These are phyloP conservation scores for Myioborus melanocephalus DNA, from an alignment of 2,797 vertebrate genomes.

Conservation along the genomic window DNA sequence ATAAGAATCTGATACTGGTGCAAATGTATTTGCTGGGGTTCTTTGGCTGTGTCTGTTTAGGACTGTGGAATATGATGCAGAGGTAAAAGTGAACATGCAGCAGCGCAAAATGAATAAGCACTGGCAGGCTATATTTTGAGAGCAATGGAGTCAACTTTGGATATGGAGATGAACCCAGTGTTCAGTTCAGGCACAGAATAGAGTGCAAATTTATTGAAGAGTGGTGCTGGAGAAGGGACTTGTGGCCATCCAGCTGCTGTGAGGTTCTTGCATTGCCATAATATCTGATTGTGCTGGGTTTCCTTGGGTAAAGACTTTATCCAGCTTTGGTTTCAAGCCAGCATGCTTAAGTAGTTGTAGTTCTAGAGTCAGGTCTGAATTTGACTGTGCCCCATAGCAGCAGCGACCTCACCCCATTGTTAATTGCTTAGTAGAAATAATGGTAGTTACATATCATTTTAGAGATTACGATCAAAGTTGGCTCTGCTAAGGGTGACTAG, in stretches of 20 bases:
- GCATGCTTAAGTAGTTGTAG: background rate
- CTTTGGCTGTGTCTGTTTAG: background rate
- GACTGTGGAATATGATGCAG: background rate
- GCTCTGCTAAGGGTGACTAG: background rate
- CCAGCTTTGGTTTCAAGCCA: background rate
- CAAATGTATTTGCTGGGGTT: background rate
- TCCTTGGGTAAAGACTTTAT: background rate
- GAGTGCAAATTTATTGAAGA: background rate
- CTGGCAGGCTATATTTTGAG: background rate
- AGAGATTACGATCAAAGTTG: background rate
- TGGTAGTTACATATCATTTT: background rate
- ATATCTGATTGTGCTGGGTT: background rate
- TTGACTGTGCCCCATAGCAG: background rate
- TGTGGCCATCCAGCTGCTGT: background rate
- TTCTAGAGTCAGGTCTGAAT: background rate
- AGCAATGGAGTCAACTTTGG: background rate
- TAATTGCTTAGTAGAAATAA: background rate
- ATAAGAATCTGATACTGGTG: background rate
- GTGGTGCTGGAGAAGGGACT: background rate
- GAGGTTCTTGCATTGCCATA: background rate
- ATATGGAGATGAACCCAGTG: background rate
- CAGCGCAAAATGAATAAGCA: background rate
- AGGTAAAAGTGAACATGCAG: background rate
- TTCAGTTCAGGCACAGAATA: background rate
- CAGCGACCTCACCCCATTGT: rapidly evolving